phyloP scores from a whole-genome alignment of 2,888 invertebrate species.

The Antheraea assamensis region DNA sequence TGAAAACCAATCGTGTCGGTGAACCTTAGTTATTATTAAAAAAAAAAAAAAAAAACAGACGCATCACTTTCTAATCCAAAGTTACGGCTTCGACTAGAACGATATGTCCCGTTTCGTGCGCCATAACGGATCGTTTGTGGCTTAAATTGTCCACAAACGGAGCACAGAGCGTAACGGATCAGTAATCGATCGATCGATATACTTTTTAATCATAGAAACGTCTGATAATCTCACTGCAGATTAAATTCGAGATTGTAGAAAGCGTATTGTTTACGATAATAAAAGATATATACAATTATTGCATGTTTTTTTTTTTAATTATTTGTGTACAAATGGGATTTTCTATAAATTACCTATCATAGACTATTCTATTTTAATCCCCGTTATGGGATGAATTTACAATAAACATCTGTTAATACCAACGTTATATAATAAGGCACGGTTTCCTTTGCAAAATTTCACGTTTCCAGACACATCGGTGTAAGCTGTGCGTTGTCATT shows the following conservation, averaged over 20 bases:
- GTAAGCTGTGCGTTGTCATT: too few species aligned
- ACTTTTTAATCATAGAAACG: slow-evolving; percentile 9
- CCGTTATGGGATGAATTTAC: too few species aligned
- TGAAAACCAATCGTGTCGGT: not conserved
- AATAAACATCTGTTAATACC: too few species aligned
- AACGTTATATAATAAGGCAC: too few species aligned
- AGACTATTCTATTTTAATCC: too few species aligned
- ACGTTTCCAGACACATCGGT: too few species aligned
- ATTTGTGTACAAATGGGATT: too few species aligned
- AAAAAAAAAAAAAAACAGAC: not conserved
- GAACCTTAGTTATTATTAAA: not conserved
- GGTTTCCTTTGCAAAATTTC: too few species aligned
- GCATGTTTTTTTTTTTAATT: too few species aligned
- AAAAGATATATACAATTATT: too few species aligned
- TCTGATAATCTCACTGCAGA: not conserved
- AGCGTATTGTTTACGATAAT: not conserved
- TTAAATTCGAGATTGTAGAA: not conserved
- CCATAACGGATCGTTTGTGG: slow-evolving; percentile 6
- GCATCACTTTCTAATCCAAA: slow-evolving; percentile 9
- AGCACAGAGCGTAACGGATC: slow-evolving; percentile 1
- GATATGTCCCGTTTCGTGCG: slow-evolving; percentile 10
- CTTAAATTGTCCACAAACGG: slow-evolving; percentile 10
- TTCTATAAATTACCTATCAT: too few species aligned
- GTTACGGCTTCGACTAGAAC: not conserved
- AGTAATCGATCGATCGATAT: not conserved